phyloP scores from a whole-genome alignment of 2,797 vertebrate species.

The Harpagifer antarcticus region DNA sequence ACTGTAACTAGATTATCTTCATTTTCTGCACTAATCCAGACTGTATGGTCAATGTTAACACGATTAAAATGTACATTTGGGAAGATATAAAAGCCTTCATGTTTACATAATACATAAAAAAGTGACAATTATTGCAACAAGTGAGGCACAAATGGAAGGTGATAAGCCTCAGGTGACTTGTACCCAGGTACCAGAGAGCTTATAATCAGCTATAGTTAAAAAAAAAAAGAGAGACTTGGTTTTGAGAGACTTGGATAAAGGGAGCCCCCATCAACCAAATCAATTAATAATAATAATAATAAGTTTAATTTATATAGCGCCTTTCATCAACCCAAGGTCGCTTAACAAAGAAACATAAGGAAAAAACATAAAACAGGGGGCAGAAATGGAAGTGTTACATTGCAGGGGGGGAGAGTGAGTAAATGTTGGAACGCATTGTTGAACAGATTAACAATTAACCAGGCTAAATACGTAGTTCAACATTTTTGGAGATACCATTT shows the following conservation, averaged over 20 bases:
- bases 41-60: constrained; percentile 14
- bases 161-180: not conserved
- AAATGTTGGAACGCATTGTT: no score
- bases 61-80: not conserved
- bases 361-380: no score
- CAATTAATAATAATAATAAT: not conserved
- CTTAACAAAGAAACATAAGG: no score
- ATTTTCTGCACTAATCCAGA: constrained; percentile 9
- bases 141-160: constrained; percentile 28
- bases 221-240: not conserved
- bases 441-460: not conserved
- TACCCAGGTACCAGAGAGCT: not conserved
- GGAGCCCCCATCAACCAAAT: not conserved
- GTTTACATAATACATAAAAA: constrained; percentile 2
- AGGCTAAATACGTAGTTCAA: not conserved
- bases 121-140: constrained; percentile 40
- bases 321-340: no score
- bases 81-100: not conserved
- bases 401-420: no score
- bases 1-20: constrained; percentile 32
- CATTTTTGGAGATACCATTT: not conserved
- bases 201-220: not conserved
- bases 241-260: not conserved
- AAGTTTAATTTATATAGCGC: no score
- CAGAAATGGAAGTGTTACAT: no score